A percentile compares a stretch with the other conserved stretches of the same genome.
These are phyloP conservation scores for Calosoma granatense DNA, from an alignment of 1,140 invertebrate genomes.

Conservation along the genomic window DNA sequence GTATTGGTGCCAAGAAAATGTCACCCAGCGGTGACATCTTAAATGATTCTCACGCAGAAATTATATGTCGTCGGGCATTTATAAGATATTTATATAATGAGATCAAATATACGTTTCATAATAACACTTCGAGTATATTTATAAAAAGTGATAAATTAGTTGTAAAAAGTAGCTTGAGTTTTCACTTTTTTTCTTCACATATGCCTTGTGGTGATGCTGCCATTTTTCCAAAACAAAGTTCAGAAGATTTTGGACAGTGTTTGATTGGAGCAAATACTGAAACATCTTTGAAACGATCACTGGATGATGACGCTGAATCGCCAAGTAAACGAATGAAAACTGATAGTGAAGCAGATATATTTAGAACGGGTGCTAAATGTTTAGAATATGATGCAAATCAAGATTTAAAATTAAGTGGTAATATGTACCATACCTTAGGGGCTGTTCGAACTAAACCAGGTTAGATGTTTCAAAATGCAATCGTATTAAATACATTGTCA, in stretches of 20 bases:
- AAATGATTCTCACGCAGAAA: conserved; percentile 88
- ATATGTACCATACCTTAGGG: conserved; percentile 58
- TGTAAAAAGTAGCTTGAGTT: conserved; percentile 51
- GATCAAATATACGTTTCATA: conserved; percentile 37
- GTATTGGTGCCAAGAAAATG: conserved; percentile 65
- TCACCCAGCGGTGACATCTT: conserved; percentile 57
- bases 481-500: not conserved
- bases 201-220: conserved; percentile 90
- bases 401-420: conserved; percentile 45
- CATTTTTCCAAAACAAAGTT: conserved; percentile 57
- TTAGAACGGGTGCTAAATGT: conserved; percentile 85
- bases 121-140: conserved; percentile 31
- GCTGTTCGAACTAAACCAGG: conserved; percentile 85
- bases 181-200: conserved; percentile 81
- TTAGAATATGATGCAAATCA: conserved; percentile 40
- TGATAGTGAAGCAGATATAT: conserved; percentile 48
- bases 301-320: conserved; percentile 14
- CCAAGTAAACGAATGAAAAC: conserved; percentile 31
- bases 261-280: conserved; percentile 18
- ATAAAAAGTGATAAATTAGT: conserved; percentile 31
- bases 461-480: conserved; percentile 1
- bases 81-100: conserved; percentile 64
- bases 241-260: conserved; percentile 30
- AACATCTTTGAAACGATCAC: not conserved
- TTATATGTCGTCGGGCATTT: conserved; percentile 73